Conservation (phyloP, 1,140 invertebrate species). For the Coelopa frigida region DNA sequence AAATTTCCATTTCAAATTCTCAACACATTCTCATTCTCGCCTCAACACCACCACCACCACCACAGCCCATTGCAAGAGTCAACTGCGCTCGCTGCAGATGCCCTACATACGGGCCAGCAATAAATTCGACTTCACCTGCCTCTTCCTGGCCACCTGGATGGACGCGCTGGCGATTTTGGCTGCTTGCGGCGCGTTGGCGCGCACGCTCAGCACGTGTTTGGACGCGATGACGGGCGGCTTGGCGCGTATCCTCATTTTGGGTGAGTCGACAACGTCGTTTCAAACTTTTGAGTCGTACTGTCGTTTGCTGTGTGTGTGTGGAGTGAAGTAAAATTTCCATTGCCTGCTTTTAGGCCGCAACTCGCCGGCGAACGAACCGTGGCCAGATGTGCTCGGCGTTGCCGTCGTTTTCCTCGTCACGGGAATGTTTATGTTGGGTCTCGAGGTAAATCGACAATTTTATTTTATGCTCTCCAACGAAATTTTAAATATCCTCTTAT, state of each 20-base stretch:
- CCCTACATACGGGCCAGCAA: slow-evolving; percentile 42
- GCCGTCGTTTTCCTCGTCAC: slow-evolving; percentile 58
- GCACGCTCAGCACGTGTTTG: slow-evolving; percentile 56
- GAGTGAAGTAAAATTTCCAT: slow-evolving; percentile 1
- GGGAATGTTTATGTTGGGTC: slow-evolving; percentile 60
- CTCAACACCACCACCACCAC: too few relatives aligned
- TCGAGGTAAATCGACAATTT: slow-evolving; percentile 50
- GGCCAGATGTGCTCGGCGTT: slow-evolving; percentile 62
- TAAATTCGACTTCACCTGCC: slow-evolving; percentile 40
- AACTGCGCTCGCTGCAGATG: slow-evolving; percentile 36
- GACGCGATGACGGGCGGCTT: slow-evolving; percentile 57
- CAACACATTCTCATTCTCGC: neutral
- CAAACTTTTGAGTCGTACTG: too few relatives aligned
- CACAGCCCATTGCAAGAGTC: slow-evolving; percentile 34
- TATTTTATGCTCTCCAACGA: too few relatives aligned
- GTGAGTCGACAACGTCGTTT: slow-evolving; percentile 12
- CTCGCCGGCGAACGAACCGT: slow-evolving; percentile 53
- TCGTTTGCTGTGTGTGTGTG: too few relatives aligned
- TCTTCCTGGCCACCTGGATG: slow-evolving; percentile 56
- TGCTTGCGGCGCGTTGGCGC: slow-evolving; percentile 55
- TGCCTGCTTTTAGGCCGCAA: slow-evolving; percentile 40
- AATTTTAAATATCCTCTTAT: too few relatives aligned
- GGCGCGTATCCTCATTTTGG: slow-evolving; percentile 46
- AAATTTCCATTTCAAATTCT: neutral
- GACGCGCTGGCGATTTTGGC: slow-evolving; percentile 53